A percentile compares a stretch with the other conserved stretches of the same genome.
Conservation (phyloP, 2,113 vertebrate genomes). For the Pomatorhinus ruficollis region DNA sequence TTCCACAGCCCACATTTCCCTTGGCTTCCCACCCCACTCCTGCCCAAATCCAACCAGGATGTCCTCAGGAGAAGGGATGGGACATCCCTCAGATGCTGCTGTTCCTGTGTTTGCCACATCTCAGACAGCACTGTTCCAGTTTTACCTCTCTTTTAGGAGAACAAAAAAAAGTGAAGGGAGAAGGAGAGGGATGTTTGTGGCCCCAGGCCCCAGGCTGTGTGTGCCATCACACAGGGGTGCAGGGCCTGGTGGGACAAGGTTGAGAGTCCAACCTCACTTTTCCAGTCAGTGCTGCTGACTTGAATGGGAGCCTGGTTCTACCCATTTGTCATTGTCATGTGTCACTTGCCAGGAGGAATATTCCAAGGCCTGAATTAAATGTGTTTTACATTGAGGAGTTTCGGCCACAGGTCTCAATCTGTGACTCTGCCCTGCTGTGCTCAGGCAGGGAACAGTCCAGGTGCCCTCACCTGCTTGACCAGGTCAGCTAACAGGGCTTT, state of each 20-base stretch:
- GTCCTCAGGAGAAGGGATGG: neutral
- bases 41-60: neutral
- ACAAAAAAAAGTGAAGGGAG: neutral
- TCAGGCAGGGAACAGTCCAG: neutral
- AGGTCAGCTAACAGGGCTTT: conserved; percentile 59
- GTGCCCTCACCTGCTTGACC: conserved; percentile 63
- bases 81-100: neutral
- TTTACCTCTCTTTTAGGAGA: neutral
- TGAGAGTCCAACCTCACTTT: neutral
- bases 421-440: neutral
- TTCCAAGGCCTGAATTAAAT: neutral
- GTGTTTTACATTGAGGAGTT: accelerated
- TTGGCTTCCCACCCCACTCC: neutral
- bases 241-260: accelerated
- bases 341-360: neutral
- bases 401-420: neutral
- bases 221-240: neutral
- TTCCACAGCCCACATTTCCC: neutral
- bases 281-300: neutral
- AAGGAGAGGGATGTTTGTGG: neutral
- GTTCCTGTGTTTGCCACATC: neutral
- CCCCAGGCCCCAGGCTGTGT: neutral
- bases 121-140: neutral
- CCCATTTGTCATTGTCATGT: neutral
- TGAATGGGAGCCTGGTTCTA: neutral